Evolutionary conservation across 1,140 invertebrate species (phyloP), one percentile per base, ranked within the genome.

Genomic region (Listronotus oregonensis): DNA sequence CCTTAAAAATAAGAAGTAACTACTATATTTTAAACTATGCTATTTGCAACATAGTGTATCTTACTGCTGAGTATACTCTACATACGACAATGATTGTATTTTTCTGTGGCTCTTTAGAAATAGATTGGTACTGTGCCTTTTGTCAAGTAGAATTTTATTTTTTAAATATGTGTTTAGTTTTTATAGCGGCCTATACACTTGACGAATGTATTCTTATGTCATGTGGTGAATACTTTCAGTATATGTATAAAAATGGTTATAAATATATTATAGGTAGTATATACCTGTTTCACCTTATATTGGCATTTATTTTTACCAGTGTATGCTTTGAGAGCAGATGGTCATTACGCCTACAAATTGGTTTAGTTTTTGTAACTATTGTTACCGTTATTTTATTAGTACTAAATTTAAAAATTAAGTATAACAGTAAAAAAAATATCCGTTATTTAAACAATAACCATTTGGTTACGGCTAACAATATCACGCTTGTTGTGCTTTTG

Each of bases 11-110:
- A 4, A 52, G 64, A 17, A 54, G 58, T 21, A 71, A 71, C 31
- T 43, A 54, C 5, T 71, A 69, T 39, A 50, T 71, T n/a, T 18
- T 68, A 12, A 51, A 69, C 40, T 67, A 59, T 34, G 57, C 52
- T 27, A 40, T 66, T n/a, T 64, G 61, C 31, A 69, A 69, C 21
- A 43, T 67, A 6, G 21, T 57, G 5, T 68, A 58, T 40, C 60
- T 66, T 0, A 12, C 17, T 17, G 8, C 60, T 3, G 47, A 62
- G 9, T 32, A 50, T 31, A 37, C 54, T 12, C 14, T 62, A 5
- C 49, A 62, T 34, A 32, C 60, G 6, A 14, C 63, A 21, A 51
- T 65, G 50, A 62, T 65, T 34, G n/a, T 65, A 4, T 65, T 68
- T 40, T 68, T 60, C 21, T 49, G 50, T 10, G 62, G 57, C 1